A percentile compares a stretch with the other conserved stretches of the same genome.
These are phyloP conservation scores for Trialeurodes vaporariorum DNA, from an alignment of 1,140 invertebrate genomes.

Conservation along the genomic window DNA sequence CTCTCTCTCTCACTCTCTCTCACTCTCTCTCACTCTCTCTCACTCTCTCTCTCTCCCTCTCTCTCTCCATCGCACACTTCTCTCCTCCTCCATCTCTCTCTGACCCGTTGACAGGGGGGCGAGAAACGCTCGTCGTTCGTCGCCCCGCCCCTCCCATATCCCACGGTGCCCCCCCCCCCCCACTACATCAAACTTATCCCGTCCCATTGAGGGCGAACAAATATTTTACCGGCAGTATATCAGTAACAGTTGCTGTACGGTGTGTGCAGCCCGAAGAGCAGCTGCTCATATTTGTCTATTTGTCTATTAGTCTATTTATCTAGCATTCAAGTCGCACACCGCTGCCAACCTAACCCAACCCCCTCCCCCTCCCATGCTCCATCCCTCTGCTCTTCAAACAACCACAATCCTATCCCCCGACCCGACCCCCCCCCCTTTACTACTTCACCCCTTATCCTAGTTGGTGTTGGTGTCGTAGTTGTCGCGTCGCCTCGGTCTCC, in stretches of 20 bases:
- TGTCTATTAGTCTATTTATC: background rate
- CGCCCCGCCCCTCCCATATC: no score
- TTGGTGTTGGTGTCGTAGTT: background rate
- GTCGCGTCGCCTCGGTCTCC: background rate
- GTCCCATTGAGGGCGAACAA: no score
- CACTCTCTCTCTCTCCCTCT: no score
- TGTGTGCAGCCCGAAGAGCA: background rate
- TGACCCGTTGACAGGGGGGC: no score
- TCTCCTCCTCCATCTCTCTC: no score
- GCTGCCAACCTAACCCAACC: background rate
- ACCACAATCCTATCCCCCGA: background rate
- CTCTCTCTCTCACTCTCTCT: no score
- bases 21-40: no score
- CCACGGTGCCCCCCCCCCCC: no score
- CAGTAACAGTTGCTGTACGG: background rate
- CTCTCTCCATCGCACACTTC: no score
- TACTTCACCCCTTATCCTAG: background rate
- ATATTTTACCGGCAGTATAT: background rate
- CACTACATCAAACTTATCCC: no score
- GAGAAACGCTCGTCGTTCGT: no score
- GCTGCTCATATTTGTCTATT: background rate
- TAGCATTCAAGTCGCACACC: background rate
- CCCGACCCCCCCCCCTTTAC: background rate
- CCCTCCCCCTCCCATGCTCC: background rate
- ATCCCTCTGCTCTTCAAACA: no score